phyloP scores from a whole-genome alignment of 1,140 invertebrate genomes.

The Octopus sinensis region DNA sequence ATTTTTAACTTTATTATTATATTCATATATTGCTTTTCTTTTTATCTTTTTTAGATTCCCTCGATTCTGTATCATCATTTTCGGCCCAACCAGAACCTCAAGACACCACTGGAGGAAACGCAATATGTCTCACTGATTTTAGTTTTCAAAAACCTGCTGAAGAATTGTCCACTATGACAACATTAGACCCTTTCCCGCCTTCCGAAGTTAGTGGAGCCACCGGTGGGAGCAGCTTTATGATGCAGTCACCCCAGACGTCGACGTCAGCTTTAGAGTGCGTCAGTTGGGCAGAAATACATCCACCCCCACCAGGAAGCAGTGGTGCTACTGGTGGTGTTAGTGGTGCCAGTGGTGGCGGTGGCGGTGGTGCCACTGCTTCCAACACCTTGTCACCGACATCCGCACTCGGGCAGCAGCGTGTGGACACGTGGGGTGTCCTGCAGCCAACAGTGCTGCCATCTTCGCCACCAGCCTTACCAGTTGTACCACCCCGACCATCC shows the following conservation, averaged over 20 bases:
- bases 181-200: not conserved
- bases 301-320: not conserved
- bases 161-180: slow-evolving; percentile 8
- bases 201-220: not conserved
- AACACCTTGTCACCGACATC: not conserved
- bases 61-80: slow-evolving; percentile 6
- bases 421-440: not conserved
- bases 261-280: slow-evolving; percentile 5
- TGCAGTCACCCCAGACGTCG: not conserved
- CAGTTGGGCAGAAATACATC: slow-evolving; percentile 10
- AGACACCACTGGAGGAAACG: not conserved
- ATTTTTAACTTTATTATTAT: not conserved
- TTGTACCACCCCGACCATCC: not conserved
- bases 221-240: not conserved
- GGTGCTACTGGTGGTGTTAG: not conserved
- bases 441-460: not conserved
- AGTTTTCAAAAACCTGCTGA: not conserved
- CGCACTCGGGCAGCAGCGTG: not conserved
- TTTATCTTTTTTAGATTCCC: slow-evolving; percentile 3
- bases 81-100: not conserved
- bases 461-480: not conserved
- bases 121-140: slow-evolving; percentile 8
- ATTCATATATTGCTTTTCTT: not conserved
- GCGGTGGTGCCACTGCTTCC: not conserved
- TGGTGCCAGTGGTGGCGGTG: not conserved